Conservation (phyloP, 2,797 vertebrate genomes). For the Caiman crocodilus region DNA sequence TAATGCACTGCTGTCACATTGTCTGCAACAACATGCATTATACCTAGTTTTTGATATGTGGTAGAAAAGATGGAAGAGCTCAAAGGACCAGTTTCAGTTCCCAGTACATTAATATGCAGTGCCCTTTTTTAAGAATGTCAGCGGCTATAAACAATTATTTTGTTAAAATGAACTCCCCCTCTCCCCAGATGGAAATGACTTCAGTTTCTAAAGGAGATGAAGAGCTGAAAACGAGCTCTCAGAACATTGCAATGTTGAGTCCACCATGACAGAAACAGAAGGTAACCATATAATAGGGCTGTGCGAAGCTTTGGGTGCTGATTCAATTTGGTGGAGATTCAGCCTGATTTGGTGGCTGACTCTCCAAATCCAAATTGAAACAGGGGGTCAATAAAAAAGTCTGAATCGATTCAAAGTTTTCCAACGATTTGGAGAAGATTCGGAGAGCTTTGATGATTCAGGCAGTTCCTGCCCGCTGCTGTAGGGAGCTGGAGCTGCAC, state of each 20-base stretch:
- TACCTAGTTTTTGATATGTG: neutral
- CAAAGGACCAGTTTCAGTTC: neutral
- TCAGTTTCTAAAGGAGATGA: neutral
- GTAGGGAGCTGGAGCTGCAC: no score
- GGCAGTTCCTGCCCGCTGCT: no score
- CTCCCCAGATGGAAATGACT: neutral
- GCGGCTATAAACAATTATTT: neutral
- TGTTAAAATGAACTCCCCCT: neutral
- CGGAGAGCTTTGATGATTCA: no score
- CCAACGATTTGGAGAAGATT: no score
- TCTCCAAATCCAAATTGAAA: no score
- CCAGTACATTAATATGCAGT: neutral
- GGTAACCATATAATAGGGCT: neutral
- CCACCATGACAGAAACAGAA: neutral
- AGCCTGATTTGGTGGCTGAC: no score
- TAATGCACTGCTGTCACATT: neutral
- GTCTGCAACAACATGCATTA: neutral
- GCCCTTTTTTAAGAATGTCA: neutral
- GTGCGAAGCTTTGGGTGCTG: no score
- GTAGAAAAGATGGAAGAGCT: neutral
- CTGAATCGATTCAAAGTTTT: no score
- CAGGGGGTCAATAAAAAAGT: no score
- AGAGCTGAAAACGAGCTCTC: neutral
- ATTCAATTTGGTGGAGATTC: no score
- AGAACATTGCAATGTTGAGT: neutral